Conservation (phyloP, 1,140 invertebrate species). For the Diabrotica virgifera region DNA sequence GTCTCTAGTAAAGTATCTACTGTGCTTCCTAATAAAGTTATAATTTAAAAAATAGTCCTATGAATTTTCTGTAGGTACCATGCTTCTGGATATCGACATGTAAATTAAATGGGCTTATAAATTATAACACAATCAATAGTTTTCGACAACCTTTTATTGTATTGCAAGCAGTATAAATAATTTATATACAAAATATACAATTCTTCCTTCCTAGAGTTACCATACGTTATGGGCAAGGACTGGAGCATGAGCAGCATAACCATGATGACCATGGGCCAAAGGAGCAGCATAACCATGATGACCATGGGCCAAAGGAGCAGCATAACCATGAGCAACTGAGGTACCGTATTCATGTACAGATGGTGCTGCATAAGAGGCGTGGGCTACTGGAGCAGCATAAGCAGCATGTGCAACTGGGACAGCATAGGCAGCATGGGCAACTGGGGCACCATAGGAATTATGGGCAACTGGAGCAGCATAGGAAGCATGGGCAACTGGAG, state of each 20-base stretch:
- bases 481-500: conserved; percentile 4
- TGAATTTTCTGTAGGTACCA: too few relatives aligned
- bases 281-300: background rate
- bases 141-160: too few relatives aligned
- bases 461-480: conserved; percentile 30
- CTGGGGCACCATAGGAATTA: conserved; percentile 27
- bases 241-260: conserved; percentile 10
- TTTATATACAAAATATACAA: too few relatives aligned
- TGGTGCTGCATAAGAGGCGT: background rate
- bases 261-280: background rate
- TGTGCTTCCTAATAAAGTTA: too few relatives aligned
- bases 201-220: background rate
- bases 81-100: too few relatives aligned
- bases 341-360: background rate
- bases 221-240: conserved; percentile 1
- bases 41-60: too few relatives aligned
- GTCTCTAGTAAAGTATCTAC: too few relatives aligned
- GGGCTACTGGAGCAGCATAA: background rate
- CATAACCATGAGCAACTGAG: background rate
- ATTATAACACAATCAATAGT: too few relatives aligned
- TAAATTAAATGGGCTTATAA: too few relatives aligned
- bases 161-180: conserved; percentile 46
- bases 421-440: conserved; percentile 7
- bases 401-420: background rate
- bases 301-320: background rate